These are phyloP conservation scores for Anguilla pacifica DNA, from an alignment of 2,797 vertebrate genomes.

Conservation along the genomic window DNA sequence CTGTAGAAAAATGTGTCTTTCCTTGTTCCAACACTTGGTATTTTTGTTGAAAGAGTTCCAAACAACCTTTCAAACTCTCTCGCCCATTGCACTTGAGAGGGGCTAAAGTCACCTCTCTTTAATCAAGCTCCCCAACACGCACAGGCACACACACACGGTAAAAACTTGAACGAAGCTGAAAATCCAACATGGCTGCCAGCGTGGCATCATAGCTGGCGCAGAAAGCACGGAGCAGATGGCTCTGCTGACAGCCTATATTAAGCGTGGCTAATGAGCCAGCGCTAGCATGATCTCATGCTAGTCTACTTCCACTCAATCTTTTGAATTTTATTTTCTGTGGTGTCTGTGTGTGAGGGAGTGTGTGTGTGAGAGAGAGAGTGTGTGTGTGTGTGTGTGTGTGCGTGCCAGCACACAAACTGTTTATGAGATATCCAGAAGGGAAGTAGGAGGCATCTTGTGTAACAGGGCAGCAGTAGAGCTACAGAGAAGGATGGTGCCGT, in stretches of 20 bases:
- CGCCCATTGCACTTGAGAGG: background rate
- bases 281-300: conserved; percentile 66
- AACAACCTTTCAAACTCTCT: background rate
- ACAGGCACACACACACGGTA: conserved; percentile 37
- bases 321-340: conserved; percentile 37
- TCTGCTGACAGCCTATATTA: conserved; percentile 68
- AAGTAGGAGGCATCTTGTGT: conserved; percentile 33
- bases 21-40: background rate
- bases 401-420: conserved; percentile 28
- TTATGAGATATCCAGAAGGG: conserved; percentile 32
- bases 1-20: background rate
- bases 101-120: conserved; percentile 14
- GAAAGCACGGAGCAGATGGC: conserved; percentile 64
- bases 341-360: conserved; percentile 22
- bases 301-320: conserved; percentile 68
- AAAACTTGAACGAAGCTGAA: conserved; percentile 52
- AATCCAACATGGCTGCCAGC: conserved; percentile 52
- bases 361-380: conserved; percentile 1
- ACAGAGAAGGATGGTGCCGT: background rate
- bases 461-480: conserved; percentile 11
- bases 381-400: conserved; percentile 21
- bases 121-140: conserved; percentile 33
- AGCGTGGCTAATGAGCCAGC: conserved; percentile 68
- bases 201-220: conserved; percentile 68
- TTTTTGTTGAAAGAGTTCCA: background rate